Evolutionary conservation across 2,888 invertebrate species (phyloP).

Genomic region (Microctonus aethiopoides): DNA sequence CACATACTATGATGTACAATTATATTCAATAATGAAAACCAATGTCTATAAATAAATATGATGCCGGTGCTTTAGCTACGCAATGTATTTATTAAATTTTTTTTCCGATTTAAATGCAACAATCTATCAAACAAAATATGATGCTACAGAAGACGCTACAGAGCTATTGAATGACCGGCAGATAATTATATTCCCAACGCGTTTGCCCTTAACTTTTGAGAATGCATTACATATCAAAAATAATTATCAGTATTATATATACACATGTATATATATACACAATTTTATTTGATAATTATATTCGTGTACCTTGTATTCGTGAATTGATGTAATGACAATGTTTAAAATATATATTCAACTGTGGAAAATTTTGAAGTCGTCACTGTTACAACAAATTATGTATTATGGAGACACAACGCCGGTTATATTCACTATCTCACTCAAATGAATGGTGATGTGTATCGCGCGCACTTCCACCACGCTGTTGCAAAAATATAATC

Average conservation of each 20-base stretch:
- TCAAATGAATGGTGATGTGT: not conserved
- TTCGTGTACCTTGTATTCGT: too few species aligned
- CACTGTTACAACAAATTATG: not conserved
- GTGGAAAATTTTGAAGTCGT: not conserved
- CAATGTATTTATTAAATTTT: not conserved
- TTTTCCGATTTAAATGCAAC: too few species aligned
- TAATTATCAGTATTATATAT: too few species aligned
- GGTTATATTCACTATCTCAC: not conserved
- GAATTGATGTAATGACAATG: not conserved
- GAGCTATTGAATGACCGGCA: not conserved
- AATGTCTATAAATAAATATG: not conserved
- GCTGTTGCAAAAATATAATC: not conserved
- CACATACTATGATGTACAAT: constrained; percentile 63
- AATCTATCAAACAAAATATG: not conserved
- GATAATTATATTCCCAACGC: not conserved
- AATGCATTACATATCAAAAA: not conserved
- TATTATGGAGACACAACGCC: not conserved
- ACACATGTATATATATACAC: not conserved
- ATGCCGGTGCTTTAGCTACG: not conserved
- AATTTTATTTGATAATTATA: too few species aligned
- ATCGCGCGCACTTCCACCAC: constrained; percentile 11
- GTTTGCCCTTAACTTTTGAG: not conserved
- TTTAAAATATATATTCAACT: not conserved
- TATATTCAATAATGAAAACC: not conserved
- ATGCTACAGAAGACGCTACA: not conserved